Evolutionary conservation across 2,113 vertebrate species (phyloP).

Genomic region (Ariopsis seemanni): DNA sequence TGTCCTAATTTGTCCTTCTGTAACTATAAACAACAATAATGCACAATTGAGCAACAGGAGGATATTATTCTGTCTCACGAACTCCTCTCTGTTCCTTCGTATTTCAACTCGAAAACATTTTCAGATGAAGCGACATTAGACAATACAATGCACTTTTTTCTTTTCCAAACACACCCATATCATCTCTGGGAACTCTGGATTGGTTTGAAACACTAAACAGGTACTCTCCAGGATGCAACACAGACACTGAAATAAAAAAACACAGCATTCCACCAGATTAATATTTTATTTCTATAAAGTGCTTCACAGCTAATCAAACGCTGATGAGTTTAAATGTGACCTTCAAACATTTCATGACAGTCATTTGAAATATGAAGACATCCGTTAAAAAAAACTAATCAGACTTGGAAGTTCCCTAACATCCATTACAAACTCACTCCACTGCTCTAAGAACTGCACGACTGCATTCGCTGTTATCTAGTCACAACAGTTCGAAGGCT

Average conservation of each 20-base stretch:
- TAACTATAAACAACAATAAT: neutral
- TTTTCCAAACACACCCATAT: slow-evolving; percentile 3
- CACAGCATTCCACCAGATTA: neutral
- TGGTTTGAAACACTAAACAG: neutral
- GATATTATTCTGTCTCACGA: neutral
- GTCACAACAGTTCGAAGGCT: neutral
- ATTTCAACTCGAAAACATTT: neutral
- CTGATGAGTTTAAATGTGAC: neutral
- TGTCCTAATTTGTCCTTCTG: neutral
- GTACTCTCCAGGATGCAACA: neutral
- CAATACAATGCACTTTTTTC: neutral
- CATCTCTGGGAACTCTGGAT: slow-evolving; percentile 1
- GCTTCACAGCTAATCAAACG: neutral
- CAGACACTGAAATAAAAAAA: neutral
- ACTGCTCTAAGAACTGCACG: neutral
- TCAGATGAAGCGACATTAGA: neutral
- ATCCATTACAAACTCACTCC: neutral
- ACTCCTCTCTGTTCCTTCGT: neutral
- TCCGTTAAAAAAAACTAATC: neutral
- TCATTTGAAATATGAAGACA: neutral
- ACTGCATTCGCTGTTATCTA: neutral
- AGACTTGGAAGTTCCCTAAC: neutral
- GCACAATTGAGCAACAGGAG: neutral
- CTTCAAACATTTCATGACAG: neutral
- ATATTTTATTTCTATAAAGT: neutral